Base-by-base conservation (phyloP, 2,797 vertebrate genomes). In the Pantherophis alleghaniensis region DNA sequence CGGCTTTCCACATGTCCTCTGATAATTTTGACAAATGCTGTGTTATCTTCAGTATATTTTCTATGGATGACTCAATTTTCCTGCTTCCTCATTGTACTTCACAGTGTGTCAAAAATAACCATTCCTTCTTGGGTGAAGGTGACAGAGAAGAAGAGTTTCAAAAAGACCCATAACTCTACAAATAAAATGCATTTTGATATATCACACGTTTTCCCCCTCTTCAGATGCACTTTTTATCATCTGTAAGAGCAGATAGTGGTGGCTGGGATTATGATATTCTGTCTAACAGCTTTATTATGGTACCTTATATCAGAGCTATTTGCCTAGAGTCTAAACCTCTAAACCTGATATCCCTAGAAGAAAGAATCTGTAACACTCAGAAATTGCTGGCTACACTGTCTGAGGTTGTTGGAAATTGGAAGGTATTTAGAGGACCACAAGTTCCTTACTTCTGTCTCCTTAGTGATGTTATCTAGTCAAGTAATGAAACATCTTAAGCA, bases 41-140 rank as follows among this genome's bases (percentile, higher is more conserved):
- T 74, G 61, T 91, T 93, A 91, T 60, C 92, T 93, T 87, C 7
- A 18, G 42, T 88, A 53, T 74, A 37, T 53, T 93, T 92, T 59
- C 83, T 7, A 88, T 13, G 32, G 61, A 91, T 91, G 37, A 93
- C 89, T 93, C 89, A 87, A 59, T 93, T 90, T 93, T 56, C 37
- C 74, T 86, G 57, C 51, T 93, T 93, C 92, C 89, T 91, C 37
- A 69, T 87, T 93, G 89, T 93, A 93, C 87, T 93, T 74, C 42
- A 90, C 37, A 91, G n/a, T 6, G 55, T 79, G 90, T 79, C 79
- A 66, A 60, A 79, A 93, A 93, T 90, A 51, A 69, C 90, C 24
- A 90, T 47, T 37, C 28, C 20, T 79, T 89, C 56, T 26, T 42
- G 10, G 51, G 47, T 28, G 16, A 93, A 93, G 59, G n/a, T 93